Base-by-base conservation (phyloP, 2,113 vertebrate genomes). In the Corydoras maculifer region DNA sequence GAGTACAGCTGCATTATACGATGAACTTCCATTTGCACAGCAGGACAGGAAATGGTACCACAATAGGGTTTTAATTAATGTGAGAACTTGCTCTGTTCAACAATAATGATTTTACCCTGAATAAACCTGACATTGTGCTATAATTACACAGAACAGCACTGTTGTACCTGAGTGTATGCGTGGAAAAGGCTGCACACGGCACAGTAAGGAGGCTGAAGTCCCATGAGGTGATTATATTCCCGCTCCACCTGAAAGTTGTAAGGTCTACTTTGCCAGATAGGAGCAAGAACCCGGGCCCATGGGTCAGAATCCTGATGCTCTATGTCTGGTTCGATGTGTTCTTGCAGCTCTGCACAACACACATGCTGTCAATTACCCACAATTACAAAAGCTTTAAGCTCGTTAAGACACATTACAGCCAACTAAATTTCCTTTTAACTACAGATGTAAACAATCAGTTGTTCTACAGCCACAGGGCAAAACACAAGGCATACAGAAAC, bases 171-270 rank as follows among this genome's bases (percentile, higher is more conserved):
- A 74, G 95, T 87, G 60, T 97, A 90, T 0, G 91, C 91, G 84
- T 94, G 90, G 84, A 99, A 98, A 25, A 99, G 91, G 85, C 95
- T 87, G 77, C 97, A 99, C 55, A 99, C 91, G 4, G 94, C 91
- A 62, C 97, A 99, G 84, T 93, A 93, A 0, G 97, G 97, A 2
- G 92, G 78, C 82, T 90, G 90, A 73, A 88, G 91, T 65, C 94
- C 93, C 91, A 95, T 88, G 15, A 59, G 84, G 55, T 86, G 85
- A 69, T 99, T 99, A 80, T 96, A 98, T 30, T 95, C 93, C 69
- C 88, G 90, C 80, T 98, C 97, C 0, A 91, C 92, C 82, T 91
- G 85, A 43, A 93, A 94, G 81, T 92, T 92, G 0, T 84, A 89
- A 0, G 92, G 94, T 10, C 90, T 88, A 82, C 91, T 91, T 86